Conservation (phyloP, 2,113 vertebrate species). For the Ellobius talpinus region DNA sequence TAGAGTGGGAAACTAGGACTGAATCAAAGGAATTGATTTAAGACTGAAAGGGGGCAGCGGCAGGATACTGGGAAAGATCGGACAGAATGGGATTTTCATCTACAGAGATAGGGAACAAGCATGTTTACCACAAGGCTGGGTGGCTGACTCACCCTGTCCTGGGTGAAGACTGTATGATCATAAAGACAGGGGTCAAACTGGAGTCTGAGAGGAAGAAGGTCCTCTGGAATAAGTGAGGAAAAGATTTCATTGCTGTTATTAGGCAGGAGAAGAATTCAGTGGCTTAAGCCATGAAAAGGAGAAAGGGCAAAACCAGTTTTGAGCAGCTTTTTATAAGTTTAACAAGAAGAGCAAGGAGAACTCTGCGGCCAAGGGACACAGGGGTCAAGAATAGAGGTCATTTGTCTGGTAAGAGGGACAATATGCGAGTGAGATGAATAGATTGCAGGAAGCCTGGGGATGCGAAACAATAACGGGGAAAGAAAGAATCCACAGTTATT, state of each 20-base stretch:
- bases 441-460: not conserved
- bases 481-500: not conserved
- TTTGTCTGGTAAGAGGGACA: not conserved
- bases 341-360: not conserved
- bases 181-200: not conserved
- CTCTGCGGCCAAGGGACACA: not conserved
- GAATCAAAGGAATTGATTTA: not conserved
- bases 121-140: not conserved
- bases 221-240: not conserved
- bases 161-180: not conserved
- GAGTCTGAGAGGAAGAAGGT: not conserved
- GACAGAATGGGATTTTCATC: not conserved
- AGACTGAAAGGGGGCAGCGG: not conserved
- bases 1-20: not conserved
- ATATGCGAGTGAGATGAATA: not conserved
- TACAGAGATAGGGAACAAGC: not conserved
- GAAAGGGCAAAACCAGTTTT: not conserved
- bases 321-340: not conserved
- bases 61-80: not conserved
- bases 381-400: not conserved
- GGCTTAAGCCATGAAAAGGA: not conserved
- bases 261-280: not conserved
- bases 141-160: not conserved
- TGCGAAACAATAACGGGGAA: not conserved
- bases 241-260: not conserved